Percentiles rank a stretch among this genome's conserved stretches.
phyloP scores from a whole-genome alignment of 2,113 vertebrate genomes.

The Miniopterus natalensis region DNA sequence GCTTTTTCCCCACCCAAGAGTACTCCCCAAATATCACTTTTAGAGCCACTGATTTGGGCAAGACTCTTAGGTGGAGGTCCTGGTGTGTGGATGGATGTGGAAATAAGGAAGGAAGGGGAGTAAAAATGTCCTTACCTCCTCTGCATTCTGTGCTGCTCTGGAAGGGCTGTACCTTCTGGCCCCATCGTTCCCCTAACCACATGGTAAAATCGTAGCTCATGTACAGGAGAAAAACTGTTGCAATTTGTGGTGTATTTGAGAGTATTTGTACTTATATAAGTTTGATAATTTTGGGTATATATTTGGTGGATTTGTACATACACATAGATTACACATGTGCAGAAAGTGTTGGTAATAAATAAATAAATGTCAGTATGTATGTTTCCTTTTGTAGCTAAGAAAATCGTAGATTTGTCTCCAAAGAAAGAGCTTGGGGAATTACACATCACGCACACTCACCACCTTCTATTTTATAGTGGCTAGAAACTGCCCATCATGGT shows the following conservation, averaged over 20 bases:
- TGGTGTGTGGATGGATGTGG: background rate
- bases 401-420: slow-evolving; percentile 22
- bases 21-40: background rate
- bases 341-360: slow-evolving; percentile 49
- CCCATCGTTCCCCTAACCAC: background rate
- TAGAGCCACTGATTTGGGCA: background rate
- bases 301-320: slow-evolving; percentile 34
- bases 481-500: slow-evolving; percentile 11
- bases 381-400: slow-evolving; percentile 45
- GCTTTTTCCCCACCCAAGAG: slow-evolving; percentile 21
- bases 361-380: slow-evolving; percentile 14
- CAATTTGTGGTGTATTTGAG: background rate
- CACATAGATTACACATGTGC: background rate
- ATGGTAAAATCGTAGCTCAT: slow-evolving; percentile 26
- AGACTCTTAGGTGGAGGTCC: background rate
- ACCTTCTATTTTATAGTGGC: slow-evolving; percentile 7
- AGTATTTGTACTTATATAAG: slow-evolving; percentile 17
- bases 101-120: slow-evolving; percentile 5
- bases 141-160: background rate
- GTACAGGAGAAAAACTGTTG: slow-evolving; percentile 12
- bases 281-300: slow-evolving; percentile 26
- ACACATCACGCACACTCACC: background rate
- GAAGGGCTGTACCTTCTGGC: background rate
- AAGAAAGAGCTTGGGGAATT: slow-evolving; percentile 58
- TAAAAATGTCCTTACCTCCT: background rate